Conservation (phyloP, 2,113 vertebrate genomes). For the Podarcis cretensis region DNA sequence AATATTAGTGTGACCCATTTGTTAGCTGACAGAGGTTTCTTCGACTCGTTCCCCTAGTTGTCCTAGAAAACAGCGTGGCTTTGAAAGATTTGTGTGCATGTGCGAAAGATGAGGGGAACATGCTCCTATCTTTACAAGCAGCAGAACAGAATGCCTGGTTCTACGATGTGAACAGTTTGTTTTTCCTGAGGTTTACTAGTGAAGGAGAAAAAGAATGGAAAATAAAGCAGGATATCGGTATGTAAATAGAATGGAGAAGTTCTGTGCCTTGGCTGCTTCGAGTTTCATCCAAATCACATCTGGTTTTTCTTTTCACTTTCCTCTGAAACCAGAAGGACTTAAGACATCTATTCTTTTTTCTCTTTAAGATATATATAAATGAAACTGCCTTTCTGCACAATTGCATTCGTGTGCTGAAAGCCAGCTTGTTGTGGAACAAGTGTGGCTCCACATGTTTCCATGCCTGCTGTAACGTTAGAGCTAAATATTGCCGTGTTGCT, state of each 20-base stretch:
- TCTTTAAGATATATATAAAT: not conserved
- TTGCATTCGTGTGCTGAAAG: not conserved
- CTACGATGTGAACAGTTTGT: not conserved
- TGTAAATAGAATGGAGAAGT: not conserved
- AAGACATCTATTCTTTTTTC: not conserved
- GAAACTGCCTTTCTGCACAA: not conserved
- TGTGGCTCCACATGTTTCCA: not conserved
- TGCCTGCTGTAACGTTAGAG: conserved; percentile 11
- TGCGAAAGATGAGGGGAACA: not conserved
- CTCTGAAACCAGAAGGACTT: not conserved
- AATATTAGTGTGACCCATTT: conserved; percentile 70
- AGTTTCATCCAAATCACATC: not conserved
- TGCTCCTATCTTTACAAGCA: not conserved
- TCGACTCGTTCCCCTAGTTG: conserved; percentile 52
- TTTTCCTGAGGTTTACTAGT: not conserved
- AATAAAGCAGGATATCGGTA: too few relatives aligned
- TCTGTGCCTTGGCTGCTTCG: not conserved
- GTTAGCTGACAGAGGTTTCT: conserved; percentile 62
- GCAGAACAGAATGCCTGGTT: not conserved
- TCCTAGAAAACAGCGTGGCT: conserved; percentile 52
- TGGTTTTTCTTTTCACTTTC: not conserved
- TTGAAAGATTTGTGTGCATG: not conserved
- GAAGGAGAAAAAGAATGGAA: not conserved
- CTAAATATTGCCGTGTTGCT: conserved; percentile 24
- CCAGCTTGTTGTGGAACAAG: not conserved